phyloP scores from a whole-genome alignment of 30 jellyfish, hydroid and myxozoan species.

The Aurelia sp. region DNA sequence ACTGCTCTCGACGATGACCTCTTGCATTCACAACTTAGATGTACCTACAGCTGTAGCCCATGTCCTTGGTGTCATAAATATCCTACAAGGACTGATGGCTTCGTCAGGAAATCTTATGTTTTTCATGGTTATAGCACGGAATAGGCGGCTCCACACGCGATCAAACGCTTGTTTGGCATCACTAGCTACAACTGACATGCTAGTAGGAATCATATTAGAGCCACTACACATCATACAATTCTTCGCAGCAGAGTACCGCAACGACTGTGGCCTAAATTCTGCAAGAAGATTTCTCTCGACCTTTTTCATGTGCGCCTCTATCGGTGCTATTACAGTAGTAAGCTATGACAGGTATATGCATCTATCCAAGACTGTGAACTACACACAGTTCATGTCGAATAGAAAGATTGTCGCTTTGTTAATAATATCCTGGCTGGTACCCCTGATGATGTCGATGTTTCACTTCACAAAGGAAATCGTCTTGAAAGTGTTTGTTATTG shows the following conservation, averaged over 20 bases:
- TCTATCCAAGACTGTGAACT: conserved; percentile 58
- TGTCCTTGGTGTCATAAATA: conserved; percentile 55
- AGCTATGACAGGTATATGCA: conserved; percentile 79
- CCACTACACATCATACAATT: conserved; percentile 64
- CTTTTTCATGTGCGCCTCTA: conserved; percentile 81
- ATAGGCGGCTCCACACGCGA: conserved; percentile 55
- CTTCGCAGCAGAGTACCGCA: conserved; percentile 22
- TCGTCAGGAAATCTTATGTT: conserved; percentile 51
- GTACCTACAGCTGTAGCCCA: conserved; percentile 8
- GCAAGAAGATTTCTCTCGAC: conserved; percentile 65
- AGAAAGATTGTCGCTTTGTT: conserved; percentile 40
- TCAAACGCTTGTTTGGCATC: conserved; percentile 64
- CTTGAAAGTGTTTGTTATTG: conserved; percentile 22
- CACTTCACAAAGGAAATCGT: conserved; percentile 56
- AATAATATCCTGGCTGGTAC: conserved; percentile 71
- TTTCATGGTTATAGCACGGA: conserved; percentile 8
- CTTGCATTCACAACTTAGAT: conserved; percentile 30
- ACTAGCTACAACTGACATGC: conserved; percentile 76
- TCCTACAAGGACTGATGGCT: conserved; percentile 31
- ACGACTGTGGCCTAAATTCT: conserved; percentile 48
- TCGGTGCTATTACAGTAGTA: conserved; percentile 64
- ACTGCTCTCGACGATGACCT: conserved; percentile 23
- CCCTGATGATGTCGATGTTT: conserved; percentile 67
- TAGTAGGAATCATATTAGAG: conserved; percentile 68
- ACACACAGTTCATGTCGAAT: conserved; percentile 57